Percentiles rank a stretch among this genome's conserved stretches.
These are phyloP conservation scores for Neosilurus mollespiculum DNA, from an alignment of 2,797 vertebrate genomes.

Conservation along the genomic window DNA sequence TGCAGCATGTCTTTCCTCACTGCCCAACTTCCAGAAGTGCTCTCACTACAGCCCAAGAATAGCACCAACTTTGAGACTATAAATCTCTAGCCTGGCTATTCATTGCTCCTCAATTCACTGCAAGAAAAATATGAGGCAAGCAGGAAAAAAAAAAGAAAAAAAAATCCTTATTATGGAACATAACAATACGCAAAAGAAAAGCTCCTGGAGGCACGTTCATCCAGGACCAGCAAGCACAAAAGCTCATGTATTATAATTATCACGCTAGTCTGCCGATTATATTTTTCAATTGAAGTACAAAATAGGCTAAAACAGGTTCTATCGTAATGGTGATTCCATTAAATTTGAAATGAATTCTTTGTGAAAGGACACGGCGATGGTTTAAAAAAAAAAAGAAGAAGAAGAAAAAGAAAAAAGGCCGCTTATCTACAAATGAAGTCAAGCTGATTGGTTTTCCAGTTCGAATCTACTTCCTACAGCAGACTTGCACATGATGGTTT, in stretches of 20 bases:
- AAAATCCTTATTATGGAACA: slow-evolving; percentile 41
- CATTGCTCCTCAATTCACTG: slow-evolving; percentile 57
- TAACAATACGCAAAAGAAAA: slow-evolving; percentile 63
- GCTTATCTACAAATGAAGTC: slow-evolving; percentile 57
- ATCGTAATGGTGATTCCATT: slow-evolving; percentile 56
- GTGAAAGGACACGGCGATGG: slow-evolving; percentile 44
- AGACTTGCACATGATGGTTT: slow-evolving; percentile 64
- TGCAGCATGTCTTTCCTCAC: slow-evolving; percentile 17
- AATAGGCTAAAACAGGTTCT: slow-evolving; percentile 65
- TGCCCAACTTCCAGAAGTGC: slow-evolving; percentile 17
- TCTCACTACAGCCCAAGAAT: slow-evolving; percentile 40
- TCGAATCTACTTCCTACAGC: slow-evolving; percentile 60
- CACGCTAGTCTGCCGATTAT: slow-evolving; percentile 60
- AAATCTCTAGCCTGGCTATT: slow-evolving; percentile 59
- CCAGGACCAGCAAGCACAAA: slow-evolving; percentile 40
- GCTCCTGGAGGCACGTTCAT: slow-evolving; percentile 44
- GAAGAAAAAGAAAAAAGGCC: slow-evolving; percentile 57
- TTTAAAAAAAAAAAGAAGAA: slow-evolving; percentile 41
- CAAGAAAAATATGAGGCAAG: slow-evolving; percentile 57
- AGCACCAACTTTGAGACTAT: slow-evolving; percentile 45
- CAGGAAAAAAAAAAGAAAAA: slow-evolving; percentile 40
- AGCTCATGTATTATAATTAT: slow-evolving; percentile 58
- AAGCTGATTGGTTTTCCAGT: slow-evolving; percentile 67
- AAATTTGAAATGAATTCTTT: slow-evolving; percentile 61
- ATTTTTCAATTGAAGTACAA: slow-evolving; percentile 67